phyloP scores from a whole-genome alignment of 2,113 vertebrate species.

The Trinectes maculatus region DNA sequence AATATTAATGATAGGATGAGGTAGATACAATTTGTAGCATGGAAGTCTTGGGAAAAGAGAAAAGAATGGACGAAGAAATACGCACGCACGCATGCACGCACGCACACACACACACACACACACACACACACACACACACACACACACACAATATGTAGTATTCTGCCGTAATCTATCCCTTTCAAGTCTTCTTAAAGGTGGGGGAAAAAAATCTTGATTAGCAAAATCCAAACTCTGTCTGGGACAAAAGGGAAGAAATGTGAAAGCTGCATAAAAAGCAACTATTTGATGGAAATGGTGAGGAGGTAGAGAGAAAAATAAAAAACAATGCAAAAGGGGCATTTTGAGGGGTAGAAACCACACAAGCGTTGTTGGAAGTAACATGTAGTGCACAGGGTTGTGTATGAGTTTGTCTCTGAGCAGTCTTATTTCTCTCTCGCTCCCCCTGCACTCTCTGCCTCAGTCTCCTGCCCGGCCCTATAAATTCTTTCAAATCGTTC shows the following conservation, averaged over 20 bases:
- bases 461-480: slow-evolving; percentile 72
- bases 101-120: background rate
- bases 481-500: slow-evolving; percentile 79
- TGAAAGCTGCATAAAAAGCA: slow-evolving; percentile 57
- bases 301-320: background rate
- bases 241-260: slow-evolving; percentile 47
- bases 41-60: slow-evolving; percentile 40
- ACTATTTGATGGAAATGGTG: slow-evolving; percentile 14
- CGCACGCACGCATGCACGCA: slow-evolving; percentile 1
- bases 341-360: slow-evolving; percentile 58
- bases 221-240: no score
- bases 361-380: slow-evolving; percentile 46
- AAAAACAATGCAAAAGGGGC: slow-evolving; percentile 34
- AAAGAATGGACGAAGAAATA: slow-evolving; percentile 17
- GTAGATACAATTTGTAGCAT: slow-evolving; percentile 43
- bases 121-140: background rate
- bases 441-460: slow-evolving; percentile 55
- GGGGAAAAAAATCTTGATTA: no score
- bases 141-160: background rate
- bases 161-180: no score
- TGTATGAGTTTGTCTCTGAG: slow-evolving; percentile 40
- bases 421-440: slow-evolving; percentile 71
- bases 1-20: slow-evolving; percentile 64
- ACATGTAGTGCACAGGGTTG: slow-evolving; percentile 18
- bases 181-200: no score